Evolutionary conservation across 2,797 vertebrate species (phyloP).

Genomic region (Sebastes steindachneri): DNA sequence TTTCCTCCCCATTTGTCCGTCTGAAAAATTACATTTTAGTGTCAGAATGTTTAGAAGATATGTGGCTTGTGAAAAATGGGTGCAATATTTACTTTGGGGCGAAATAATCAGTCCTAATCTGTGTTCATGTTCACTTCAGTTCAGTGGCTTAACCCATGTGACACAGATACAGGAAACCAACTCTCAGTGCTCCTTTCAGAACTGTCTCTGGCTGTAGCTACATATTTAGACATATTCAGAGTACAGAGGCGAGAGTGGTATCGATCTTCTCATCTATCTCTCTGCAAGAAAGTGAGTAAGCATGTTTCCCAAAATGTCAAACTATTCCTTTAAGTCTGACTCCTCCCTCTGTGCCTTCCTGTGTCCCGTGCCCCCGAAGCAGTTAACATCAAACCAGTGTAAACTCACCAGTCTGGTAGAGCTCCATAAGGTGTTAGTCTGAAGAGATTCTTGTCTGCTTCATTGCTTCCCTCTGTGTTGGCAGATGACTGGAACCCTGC

Average conservation of each 20-base stretch:
- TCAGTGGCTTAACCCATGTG: too few relatives aligned
- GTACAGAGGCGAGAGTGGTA: not conserved
- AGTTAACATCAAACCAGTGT: not conserved
- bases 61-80: too few relatives aligned
- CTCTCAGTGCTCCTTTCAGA: not conserved
- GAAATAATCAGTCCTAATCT: too few relatives aligned
- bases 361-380: not conserved
- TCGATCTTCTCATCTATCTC: not conserved
- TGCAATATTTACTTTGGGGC: too few relatives aligned
- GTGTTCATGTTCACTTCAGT: too few relatives aligned
- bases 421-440: conserved; percentile 80
- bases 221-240: not conserved
- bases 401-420: conserved; percentile 84
- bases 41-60: fast-evolving
- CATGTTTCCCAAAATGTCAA: not conserved
- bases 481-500: conserved; percentile 61
- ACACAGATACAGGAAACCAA: too few relatives aligned
- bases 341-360: not conserved
- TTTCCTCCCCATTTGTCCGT: too few relatives aligned
- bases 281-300: not conserved
- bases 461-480: conserved; percentile 44
- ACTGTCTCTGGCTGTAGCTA: not conserved
- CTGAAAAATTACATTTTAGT: too few relatives aligned
- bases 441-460: conserved; percentile 74
- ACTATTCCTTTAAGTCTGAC: not conserved